Percentiles rank a stretch among this genome's conserved stretches.
Conservation (phyloP, 2,113 vertebrate genomes). For the Benitochromis conjunctus region DNA sequence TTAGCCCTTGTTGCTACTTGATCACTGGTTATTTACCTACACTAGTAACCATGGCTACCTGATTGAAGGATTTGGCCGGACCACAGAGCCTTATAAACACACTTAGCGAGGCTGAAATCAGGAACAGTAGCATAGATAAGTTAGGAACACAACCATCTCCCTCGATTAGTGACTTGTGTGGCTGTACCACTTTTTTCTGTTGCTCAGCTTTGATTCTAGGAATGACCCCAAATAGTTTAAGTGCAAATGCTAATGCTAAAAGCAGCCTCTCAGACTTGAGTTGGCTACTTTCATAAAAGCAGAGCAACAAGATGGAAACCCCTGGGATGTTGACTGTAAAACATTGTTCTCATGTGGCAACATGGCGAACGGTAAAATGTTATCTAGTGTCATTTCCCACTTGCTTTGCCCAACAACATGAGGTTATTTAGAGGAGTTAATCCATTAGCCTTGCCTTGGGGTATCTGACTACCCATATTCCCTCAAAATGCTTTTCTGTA, state of each 20-base stretch:
- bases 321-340: not conserved
- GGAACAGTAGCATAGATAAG: not conserved
- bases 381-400: constrained; percentile 10
- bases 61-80: not conserved
- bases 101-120: not conserved
- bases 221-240: not conserved
- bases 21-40: not conserved
- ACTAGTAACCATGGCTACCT: not conserved
- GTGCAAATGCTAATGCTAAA: not conserved
- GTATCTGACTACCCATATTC: constrained; percentile 25
- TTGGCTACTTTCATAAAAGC: not conserved
- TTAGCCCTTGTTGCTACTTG: not conserved
- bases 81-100: not conserved
- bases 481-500: constrained; percentile 23
- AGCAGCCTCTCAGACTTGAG: not conserved
- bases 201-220: not conserved
- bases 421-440: constrained; percentile 25
- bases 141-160: not conserved
- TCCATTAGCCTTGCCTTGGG: constrained; percentile 44
- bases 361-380: not conserved
- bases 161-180: not conserved
- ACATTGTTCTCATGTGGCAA: constrained; percentile 3
- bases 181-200: not conserved
- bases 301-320: not conserved
- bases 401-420: not conserved